Percentiles rank a stretch among this genome's conserved stretches.
Conservation (phyloP, 1,140 invertebrate species). For the Geopemphigus sp. region DNA sequence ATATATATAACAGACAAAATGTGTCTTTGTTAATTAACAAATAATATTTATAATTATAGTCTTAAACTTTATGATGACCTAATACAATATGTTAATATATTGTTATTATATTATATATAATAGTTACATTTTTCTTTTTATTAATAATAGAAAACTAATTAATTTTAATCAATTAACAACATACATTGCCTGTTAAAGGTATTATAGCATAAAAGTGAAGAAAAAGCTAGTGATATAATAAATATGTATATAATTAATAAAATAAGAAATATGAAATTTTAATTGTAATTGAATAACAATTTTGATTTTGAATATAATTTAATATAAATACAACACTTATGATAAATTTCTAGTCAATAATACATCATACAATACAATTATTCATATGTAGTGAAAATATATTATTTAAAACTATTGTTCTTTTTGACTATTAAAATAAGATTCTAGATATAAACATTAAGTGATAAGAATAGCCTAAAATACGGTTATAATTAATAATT, state of each 20-base stretch:
- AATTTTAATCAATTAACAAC: not conserved
- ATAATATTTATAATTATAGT: not conserved
- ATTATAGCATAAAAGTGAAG: not conserved
- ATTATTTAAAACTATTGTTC: too few relatives aligned
- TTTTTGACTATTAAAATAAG: too few relatives aligned
- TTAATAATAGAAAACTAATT: not conserved
- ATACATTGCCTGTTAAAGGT: not conserved
- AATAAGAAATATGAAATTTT: not conserved
- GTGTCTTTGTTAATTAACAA: not conserved
- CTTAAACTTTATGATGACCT: not conserved
- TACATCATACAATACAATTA: too few relatives aligned
- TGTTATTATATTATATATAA: not conserved
- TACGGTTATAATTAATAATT: not conserved
- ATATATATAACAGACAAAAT: not conserved
- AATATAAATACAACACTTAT: too few relatives aligned
- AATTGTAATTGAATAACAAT: too few relatives aligned
- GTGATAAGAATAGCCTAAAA: not conserved
- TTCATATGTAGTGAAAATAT: too few relatives aligned
- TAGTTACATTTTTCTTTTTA: not conserved
- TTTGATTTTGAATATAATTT: too few relatives aligned
- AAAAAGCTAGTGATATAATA: constrained; percentile 6
- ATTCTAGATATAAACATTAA: too few relatives aligned
- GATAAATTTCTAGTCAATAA: too few relatives aligned
- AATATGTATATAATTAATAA: not conserved
- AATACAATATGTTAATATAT: not conserved